Evolutionary conservation across 2,113 vertebrate genomes (phyloP).

Genomic region (Sinocyclocheilus anshuiensis): DNA sequence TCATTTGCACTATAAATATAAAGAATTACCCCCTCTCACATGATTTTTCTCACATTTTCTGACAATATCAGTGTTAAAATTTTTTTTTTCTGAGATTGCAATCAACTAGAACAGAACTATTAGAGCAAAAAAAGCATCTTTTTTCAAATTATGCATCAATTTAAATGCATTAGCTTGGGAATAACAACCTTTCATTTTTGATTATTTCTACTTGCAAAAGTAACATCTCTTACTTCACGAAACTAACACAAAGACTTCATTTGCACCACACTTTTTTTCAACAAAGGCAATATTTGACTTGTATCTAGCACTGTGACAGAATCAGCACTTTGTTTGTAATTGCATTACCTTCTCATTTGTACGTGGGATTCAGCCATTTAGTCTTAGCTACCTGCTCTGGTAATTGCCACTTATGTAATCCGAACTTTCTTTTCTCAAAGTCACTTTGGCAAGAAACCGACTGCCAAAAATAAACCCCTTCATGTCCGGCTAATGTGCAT

Average conservation of each 20-base stretch:
- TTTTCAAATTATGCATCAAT: not conserved
- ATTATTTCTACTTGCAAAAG: not conserved
- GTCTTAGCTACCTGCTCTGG: conserved; percentile 4
- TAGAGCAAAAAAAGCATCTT: too few relatives aligned
- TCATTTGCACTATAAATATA: not conserved
- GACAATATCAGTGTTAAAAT: not conserved
- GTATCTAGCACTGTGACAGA: conserved; percentile 13
- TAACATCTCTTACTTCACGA: not conserved
- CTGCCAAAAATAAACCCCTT: not conserved
- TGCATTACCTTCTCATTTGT: not conserved
- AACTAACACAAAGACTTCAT: not conserved
- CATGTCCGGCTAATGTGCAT: not conserved
- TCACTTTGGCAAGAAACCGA: conserved; percentile 19
- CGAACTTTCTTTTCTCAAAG: conserved; percentile 29
- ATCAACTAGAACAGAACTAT: not conserved
- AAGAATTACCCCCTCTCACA: not conserved
- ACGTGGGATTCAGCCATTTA: not conserved
- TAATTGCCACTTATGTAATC: not conserved
- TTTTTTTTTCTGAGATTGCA: not conserved
- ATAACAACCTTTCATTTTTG: not conserved
- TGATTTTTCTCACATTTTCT: not conserved
- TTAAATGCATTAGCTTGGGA: not conserved
- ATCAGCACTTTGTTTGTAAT: conserved; percentile 4
- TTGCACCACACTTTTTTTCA: not conserved
- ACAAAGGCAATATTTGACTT: not conserved